phyloP scores from a whole-genome alignment of 35 echinoderm and acorn worm species.

The Ophioderma brevispina region DNA sequence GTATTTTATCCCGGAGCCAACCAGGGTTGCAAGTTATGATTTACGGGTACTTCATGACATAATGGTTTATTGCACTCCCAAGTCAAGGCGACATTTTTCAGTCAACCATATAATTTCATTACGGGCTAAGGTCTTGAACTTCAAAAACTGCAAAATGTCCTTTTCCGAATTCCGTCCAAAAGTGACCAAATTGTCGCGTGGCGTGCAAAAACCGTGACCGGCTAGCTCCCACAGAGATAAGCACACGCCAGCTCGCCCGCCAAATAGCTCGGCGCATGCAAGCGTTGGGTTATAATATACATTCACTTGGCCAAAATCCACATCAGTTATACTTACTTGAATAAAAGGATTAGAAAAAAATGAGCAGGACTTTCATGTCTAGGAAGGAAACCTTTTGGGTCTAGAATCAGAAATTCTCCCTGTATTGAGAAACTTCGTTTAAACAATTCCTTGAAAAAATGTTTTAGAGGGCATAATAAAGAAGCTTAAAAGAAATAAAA shows the following conservation, averaged over 20 bases:
- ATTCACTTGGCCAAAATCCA: too few relatives aligned
- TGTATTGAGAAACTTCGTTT: too few relatives aligned
- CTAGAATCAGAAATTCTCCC: too few relatives aligned
- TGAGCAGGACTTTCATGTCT: too few relatives aligned
- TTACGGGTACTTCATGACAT: background rate
- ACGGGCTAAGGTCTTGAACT: background rate
- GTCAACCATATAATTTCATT: background rate
- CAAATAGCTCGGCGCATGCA: too few relatives aligned
- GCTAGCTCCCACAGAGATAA: background rate
- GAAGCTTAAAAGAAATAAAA: too few relatives aligned
- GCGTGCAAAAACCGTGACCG: background rate
- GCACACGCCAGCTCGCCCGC: background rate
- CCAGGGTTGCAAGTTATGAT: background rate
- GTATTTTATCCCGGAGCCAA: background rate
- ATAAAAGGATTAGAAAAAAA: too few relatives aligned
- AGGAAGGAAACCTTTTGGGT: too few relatives aligned
- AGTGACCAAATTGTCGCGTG: background rate
- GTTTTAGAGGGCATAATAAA: too few relatives aligned
- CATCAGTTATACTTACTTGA: too few relatives aligned
- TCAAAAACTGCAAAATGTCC: background rate
- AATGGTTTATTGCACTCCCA: background rate
- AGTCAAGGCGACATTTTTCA: background rate
- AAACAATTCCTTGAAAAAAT: too few relatives aligned
- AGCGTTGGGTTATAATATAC: too few relatives aligned
- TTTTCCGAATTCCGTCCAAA: constrained; percentile 10